These are phyloP conservation scores for Andrena minutula DNA, from an alignment of 2,888 invertebrate species.

Conservation along the genomic window DNA sequence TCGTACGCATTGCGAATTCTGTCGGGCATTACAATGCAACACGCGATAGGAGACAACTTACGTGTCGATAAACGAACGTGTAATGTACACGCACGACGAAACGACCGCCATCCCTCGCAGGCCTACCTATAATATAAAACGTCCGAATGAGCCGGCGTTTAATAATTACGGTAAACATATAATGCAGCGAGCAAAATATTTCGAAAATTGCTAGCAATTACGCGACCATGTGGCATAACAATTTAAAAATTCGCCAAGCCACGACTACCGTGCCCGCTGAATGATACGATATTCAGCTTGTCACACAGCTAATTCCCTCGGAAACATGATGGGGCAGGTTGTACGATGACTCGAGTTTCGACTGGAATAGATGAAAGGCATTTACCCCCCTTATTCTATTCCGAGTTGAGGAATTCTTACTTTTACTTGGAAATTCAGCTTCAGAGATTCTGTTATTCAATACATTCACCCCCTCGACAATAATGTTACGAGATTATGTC, in stretches of 20 bases:
- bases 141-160: slow-evolving; percentile 12
- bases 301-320: no score
- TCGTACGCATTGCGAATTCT: slow-evolving; percentile 39
- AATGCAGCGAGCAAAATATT: slow-evolving; percentile 13
- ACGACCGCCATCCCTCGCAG: slow-evolving; percentile 1
- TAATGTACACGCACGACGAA: slow-evolving; percentile 15
- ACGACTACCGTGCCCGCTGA: no score
- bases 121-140: slow-evolving; percentile 6
- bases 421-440: no score
- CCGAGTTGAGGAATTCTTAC: no score
- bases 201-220: slow-evolving; percentile 38
- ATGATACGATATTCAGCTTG: no score
- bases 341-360: no score
- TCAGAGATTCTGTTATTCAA: no score
- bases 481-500: no score
- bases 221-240: slow-evolving; percentile 3
- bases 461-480: no score
- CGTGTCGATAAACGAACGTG: slow-evolving; percentile 52
- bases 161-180: slow-evolving; percentile 24
- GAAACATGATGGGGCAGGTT: no score
- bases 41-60: slow-evolving; percentile 36
- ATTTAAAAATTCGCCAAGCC: neutral
- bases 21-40: slow-evolving; percentile 32
- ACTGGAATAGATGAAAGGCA: no score
- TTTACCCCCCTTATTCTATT: no score